phyloP scores from a whole-genome alignment of 1,140 invertebrate species.

The Cydia amplana region DNA sequence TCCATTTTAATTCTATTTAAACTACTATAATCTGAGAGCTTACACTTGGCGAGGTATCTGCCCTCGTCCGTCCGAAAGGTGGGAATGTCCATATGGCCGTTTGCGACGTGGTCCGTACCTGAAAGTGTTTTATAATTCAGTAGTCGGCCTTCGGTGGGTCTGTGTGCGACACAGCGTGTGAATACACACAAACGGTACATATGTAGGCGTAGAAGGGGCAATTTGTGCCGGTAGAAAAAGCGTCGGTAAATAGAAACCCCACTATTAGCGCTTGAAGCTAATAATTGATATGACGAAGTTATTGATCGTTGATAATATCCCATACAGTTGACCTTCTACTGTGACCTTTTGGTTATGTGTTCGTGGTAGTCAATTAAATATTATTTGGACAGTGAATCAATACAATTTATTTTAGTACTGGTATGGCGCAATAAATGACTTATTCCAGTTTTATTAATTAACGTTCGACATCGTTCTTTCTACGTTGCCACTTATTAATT shows the following conservation, averaged over 20 bases:
- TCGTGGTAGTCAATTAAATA: conserved; percentile 10
- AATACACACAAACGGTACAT: conserved; percentile 51
- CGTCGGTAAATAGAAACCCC: conserved; percentile 34
- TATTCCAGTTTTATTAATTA: neutral
- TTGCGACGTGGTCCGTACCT: conserved; percentile 77
- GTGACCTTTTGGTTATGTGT: neutral
- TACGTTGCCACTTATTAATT: too few relatives aligned
- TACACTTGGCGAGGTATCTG: conserved; percentile 89
- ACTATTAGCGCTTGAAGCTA: conserved; percentile 39
- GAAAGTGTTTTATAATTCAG: conserved; percentile 74
- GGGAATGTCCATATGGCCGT: conserved; percentile 83
- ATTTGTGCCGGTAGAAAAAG: conserved; percentile 36
- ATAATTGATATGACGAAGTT: conserved; percentile 49
- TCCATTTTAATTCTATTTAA: conserved; percentile 46
- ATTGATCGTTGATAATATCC: conserved; percentile 37
- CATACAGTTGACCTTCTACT: neutral
- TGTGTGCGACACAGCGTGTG: conserved; percentile 45
- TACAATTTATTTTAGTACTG: neutral
- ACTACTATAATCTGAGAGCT: conserved; percentile 61
- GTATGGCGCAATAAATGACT: neutral
- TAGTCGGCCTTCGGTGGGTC: conserved; percentile 55
- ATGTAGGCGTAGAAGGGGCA: conserved; percentile 39
- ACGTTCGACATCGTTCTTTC: neutral
- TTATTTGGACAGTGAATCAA: neutral
- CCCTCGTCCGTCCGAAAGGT: conserved; percentile 90